Base-by-base conservation (phyloP, 2,113 vertebrate genomes). In the Agelaius phoeniceus region DNA sequence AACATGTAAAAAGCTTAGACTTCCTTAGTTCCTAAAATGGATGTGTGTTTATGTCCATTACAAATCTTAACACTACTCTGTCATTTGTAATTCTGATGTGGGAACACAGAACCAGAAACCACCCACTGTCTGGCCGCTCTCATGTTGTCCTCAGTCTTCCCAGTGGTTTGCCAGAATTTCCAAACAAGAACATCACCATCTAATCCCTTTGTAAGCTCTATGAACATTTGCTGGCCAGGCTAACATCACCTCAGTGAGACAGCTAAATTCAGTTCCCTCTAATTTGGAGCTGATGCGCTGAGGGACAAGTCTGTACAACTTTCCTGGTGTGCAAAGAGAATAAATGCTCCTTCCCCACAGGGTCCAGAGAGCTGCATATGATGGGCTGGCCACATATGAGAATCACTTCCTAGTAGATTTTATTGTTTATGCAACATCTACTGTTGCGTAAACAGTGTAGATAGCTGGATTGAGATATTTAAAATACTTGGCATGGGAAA, bases 281-380 rank as follows among this genome's bases (percentile, higher is more conserved):
- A 35, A 28, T 89, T 37, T 84, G 86, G 43, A 79, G 54, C 10
- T 41, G 28, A 33, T 22, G 26, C 35, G 35, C 69, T 0, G 1
- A 89, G 52, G 26, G 20, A 75, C 27, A 59, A 55, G 33, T 21
- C 48, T 43, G 23, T 58, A 35, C 1, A 0, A 37, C 27, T 52
- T 68, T 59, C 21, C 31, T 31, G 44, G 26, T 30, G 15, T 41
- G 62, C 30, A 2, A 7, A 22, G 63, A 65, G 37, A 46, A 6
- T 6, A 19, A 46, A 7, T 69, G 14, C 11, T 63, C n/a, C 41
- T 72, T n/a, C 41, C 59, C 21, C 0, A 0, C 1, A 31, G 51
- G 11, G 24, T 26, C 78, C 39, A 62, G 65, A 37, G 12, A 51
- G 21, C 44, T 72, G 26, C 24, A 13, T 24, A 8, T 13, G 49